Base-by-base conservation (phyloP, 2,113 vertebrate genomes). In the Collichthys lucidus region DNA sequence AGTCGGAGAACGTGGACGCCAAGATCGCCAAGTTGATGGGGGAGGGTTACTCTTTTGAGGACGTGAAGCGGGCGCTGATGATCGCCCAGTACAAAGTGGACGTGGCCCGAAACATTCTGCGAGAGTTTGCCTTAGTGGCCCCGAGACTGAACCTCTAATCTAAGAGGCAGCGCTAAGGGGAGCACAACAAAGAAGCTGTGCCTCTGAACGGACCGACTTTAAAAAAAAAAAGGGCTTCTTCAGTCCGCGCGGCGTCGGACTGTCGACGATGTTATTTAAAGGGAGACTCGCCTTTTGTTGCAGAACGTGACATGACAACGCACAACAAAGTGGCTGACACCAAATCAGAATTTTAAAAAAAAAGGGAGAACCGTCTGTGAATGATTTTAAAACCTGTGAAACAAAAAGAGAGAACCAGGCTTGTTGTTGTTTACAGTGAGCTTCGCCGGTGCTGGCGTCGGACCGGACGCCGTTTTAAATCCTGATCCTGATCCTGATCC, bases 21-120 rank as follows among this genome's bases (percentile, higher is more conserved):
- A 98, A 98, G 92, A 99, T 99, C 40, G 98, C 98, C 71, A 98
- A 97, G 95, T 95, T 99, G 80, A 99, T 99, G 98, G 97, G 97
- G 31, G 97, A 99, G 85, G 98, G 98, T 46, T 99, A 97, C 87
- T 96, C 97, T 55, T 99, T 99, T 20, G 98, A 99, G 92, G 98
- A 99, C 61, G 98, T 99, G 81, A 98, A 98, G 86, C 94, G 98
- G 91, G 98, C 98, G 1, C 95, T 99, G 88, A 96, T 96, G 93
- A 99, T 99, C 47, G 98, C 98, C 70, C 96, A 98, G 93, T 98
- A 98, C 94, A 98, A 99, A 2, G 95, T 98, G 40, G 97, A 98
- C 0, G 97, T 99, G 91, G 98, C 98, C 46, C 94, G 97, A 55
- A 98, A 97, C 92, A 99, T 99, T 93, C 94, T 99, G 73, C 95